These are phyloP conservation scores for Apamea sordens DNA, from an alignment of 2,888 invertebrate genomes.

Conservation along the genomic window DNA sequence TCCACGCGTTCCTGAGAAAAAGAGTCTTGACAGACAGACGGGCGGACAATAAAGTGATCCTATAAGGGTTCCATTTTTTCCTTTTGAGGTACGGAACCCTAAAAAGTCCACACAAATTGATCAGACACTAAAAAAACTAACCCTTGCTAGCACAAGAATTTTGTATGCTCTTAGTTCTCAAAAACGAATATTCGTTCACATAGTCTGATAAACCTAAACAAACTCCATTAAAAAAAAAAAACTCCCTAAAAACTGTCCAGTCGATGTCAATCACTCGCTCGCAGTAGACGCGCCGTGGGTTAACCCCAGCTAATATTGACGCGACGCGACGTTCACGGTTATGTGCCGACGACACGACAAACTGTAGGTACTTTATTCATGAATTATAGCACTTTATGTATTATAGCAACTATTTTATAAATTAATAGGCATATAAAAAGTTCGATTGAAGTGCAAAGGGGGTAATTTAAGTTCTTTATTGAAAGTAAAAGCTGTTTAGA, in stretches of 20 bases:
- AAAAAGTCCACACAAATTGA: no score
- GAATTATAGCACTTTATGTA: slow-evolving; percentile 29
- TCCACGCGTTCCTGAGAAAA: no score
- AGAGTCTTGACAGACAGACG: no score
- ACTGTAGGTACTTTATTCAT: slow-evolving; percentile 41
- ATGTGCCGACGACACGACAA: slow-evolving; percentile 52
- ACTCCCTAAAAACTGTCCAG: not conserved
- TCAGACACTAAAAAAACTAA: not conserved
- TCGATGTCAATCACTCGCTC: slow-evolving; percentile 16
- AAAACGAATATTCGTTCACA: slow-evolving; percentile 11
- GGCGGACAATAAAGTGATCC: no score
- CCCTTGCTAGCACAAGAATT: not conserved
- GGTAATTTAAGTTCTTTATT: slow-evolving; percentile 12
- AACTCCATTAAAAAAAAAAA: not conserved
- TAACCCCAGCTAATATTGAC: slow-evolving; percentile 52
- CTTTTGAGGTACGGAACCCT: no score
- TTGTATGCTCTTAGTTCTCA: not conserved
- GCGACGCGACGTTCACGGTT: slow-evolving; percentile 28
- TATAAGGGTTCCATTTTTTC: no score
- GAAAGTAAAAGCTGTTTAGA: not conserved
- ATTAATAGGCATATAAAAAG: slow-evolving; percentile 14
- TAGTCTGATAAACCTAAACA: not conserved
- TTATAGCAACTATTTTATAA: slow-evolving; percentile 21
- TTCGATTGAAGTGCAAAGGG: slow-evolving; percentile 19
- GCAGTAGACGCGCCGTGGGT: slow-evolving; percentile 39